Percentiles rank a stretch among this genome's conserved stretches.
Evolutionary conservation across 92 coral and sea anemone genomes (phyloP).

Genomic region (Anthopleura xanthogrammica): DNA sequence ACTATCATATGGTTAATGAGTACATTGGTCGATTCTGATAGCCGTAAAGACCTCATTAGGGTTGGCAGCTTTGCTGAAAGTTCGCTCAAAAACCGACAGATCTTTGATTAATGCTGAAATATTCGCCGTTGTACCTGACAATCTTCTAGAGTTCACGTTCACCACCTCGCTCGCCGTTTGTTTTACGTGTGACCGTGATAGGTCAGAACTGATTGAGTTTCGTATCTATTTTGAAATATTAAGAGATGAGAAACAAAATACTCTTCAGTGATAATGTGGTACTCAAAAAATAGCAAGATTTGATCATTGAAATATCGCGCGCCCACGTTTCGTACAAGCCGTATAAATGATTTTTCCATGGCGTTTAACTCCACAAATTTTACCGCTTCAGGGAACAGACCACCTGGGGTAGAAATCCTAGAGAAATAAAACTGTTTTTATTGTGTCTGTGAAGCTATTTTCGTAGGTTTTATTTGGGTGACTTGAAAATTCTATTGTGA

Average conservation of each 20-base stretch:
- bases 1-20: conserved; percentile 66
- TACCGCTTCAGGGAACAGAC: conserved; percentile 31
- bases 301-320: conserved; percentile 20
- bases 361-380: not conserved
- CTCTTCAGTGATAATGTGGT: conserved; percentile 33
- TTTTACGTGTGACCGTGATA: conserved; percentile 39
- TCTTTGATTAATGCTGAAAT: conserved; percentile 89
- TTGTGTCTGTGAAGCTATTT: conserved; percentile 17
- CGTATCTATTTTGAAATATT: conserved; percentile 52
- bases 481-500: conserved; percentile 7
- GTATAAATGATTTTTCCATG: not conserved
- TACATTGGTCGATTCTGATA: conserved; percentile 60
- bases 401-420: conserved; percentile 26
- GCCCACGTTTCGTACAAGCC: conserved; percentile 16
- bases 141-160: conserved; percentile 47
- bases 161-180: conserved; percentile 37
- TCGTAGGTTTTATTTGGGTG: not conserved
- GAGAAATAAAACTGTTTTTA: conserved; percentile 17
- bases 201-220: conserved; percentile 47
- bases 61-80: conserved; percentile 84
- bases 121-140: conserved; percentile 74
- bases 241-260: conserved; percentile 34
- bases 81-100: conserved; percentile 79
- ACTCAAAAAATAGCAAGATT: conserved; percentile 29
- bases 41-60: conserved; percentile 92